phyloP scores from a whole-genome alignment of 2,888 invertebrate genomes.

The Eucera pruinosa region DNA sequence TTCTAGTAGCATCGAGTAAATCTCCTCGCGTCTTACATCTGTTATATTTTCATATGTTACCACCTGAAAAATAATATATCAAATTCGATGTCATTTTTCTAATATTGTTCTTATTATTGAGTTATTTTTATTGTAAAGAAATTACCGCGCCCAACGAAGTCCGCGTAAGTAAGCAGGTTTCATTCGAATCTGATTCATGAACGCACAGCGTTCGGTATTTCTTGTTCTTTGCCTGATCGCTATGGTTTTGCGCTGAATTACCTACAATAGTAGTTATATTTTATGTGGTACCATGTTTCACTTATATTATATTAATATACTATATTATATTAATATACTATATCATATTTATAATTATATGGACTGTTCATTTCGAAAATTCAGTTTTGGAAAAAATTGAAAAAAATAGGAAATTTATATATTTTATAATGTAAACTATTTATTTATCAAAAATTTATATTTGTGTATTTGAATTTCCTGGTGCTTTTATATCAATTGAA shows the following conservation, averaged over 20 bases:
- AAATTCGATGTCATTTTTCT: not conserved
- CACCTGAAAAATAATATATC: slow-evolving; percentile 84
- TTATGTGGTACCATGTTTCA: too few relatives aligned
- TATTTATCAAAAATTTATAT: too few relatives aligned
- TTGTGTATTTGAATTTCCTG: too few relatives aligned
- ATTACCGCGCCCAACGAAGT: slow-evolving; percentile 69
- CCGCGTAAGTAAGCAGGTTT: slow-evolving; percentile 79
- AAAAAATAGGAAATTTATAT: too few relatives aligned
- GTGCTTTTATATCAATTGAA: too few relatives aligned
- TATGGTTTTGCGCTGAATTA: slow-evolving; percentile 2
- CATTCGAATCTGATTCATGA: slow-evolving; percentile 55
- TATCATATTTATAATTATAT: too few relatives aligned
- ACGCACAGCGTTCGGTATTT: slow-evolving; percentile 79
- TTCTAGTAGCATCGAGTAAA: slow-evolving; percentile 89
- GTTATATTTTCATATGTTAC: slow-evolving; percentile 87
- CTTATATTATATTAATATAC: too few relatives aligned
- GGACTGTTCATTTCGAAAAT: too few relatives aligned
- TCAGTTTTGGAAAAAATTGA: too few relatives aligned
- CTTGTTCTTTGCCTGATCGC: slow-evolving; percentile 5
- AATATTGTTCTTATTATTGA: not conserved
- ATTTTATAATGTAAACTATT: too few relatives aligned
- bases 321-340: too few relatives aligned
- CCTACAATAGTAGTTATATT: slow-evolving; percentile 9
- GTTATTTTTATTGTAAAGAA: not conserved
- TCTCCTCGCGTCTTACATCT: slow-evolving; percentile 87